Base-by-base conservation (phyloP, 2,888 invertebrate genomes). In the Argyresthia albistria region DNA sequence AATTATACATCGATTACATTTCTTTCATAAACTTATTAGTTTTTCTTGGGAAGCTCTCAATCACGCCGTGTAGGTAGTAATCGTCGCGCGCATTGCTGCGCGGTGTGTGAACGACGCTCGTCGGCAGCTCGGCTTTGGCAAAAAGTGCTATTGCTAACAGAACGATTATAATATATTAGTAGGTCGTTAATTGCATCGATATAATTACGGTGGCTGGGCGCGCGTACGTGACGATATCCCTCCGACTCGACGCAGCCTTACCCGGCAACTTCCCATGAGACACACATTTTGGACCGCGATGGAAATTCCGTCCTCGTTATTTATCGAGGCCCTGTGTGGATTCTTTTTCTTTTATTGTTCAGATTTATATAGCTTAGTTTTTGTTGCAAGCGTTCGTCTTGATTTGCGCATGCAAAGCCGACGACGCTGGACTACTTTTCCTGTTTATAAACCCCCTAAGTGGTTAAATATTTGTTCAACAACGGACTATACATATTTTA, bases 111-210 rank as follows among this genome's bases (percentile, higher is more conserved):
- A 66, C 64, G 66, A 63, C 62, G 66, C 63, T 66, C 67, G 74
- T 67, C 82, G 80, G 82, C 79, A 66, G 25, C 25, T 6, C 25
- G 56, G 60, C 81, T 81, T 72, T 84, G 66, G 74, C 65, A 86
- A 87, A 87, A 87, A 87, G 69, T 55, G 65, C 66, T 70, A 73
- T 77, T 74, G 76, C 80, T 81, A 76, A 83, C 80, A 69, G 78
- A 80, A 76, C 86, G 81, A 84, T 87, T 87, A 87, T 87, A 86
- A 82, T 87, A 86, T 87, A 87, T 87, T 87, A 86, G 87, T 84
- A 78, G 72, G 70, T 65, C 73, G 81, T 81, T 87, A 87, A 87
- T 86, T 86, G 83, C 77, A 70, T 66, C 79, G 81, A 87, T 87
- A 87, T 87, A 87, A 87, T 87, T 83, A 86, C 76, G 73, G 61